Conservation (phyloP, 2,888 invertebrate genomes). For the Drosophila atripex region DNA sequence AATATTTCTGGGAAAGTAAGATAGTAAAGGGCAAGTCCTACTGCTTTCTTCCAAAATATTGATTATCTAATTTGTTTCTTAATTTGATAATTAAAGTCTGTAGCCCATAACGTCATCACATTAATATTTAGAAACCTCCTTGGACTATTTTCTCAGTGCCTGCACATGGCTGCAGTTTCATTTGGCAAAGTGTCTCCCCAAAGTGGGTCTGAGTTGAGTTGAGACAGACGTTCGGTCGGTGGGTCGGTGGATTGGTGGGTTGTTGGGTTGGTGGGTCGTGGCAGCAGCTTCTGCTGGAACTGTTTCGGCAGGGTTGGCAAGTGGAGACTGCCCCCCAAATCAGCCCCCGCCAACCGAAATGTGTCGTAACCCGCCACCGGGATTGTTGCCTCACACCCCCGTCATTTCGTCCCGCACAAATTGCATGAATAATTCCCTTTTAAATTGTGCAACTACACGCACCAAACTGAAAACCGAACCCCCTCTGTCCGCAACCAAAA, state of each 20-base stretch:
- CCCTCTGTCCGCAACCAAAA: neutral
- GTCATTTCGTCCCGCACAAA: conserved; percentile 54
- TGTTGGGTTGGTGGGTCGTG: neutral
- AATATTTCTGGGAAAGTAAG: neutral
- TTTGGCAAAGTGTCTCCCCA: conserved; percentile 64
- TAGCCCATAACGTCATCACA: too few relatives aligned
- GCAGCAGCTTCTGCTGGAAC: neutral
- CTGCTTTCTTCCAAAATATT: neutral
- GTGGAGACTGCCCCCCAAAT: neutral
- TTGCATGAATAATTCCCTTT: conserved; percentile 80
- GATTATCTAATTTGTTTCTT: neutral
- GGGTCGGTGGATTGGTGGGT: neutral
- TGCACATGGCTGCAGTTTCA: conserved; percentile 61
- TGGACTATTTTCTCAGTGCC: neutral
- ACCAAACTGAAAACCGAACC: conserved; percentile 22
- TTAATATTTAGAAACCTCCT: neutral
- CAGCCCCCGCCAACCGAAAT: neutral
- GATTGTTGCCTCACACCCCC: conserved; percentile 3
- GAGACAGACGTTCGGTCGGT: conserved; percentile 4
- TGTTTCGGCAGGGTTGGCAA: neutral
- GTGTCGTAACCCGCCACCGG: neutral
- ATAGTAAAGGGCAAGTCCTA: too few relatives aligned
- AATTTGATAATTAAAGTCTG: neutral
- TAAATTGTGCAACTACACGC: conserved; percentile 72
- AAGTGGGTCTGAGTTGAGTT: conserved; percentile 14